These are phyloP conservation scores for Monochamus alternatus DNA, from an alignment of 2,888 invertebrate species.

Conservation along the genomic window DNA sequence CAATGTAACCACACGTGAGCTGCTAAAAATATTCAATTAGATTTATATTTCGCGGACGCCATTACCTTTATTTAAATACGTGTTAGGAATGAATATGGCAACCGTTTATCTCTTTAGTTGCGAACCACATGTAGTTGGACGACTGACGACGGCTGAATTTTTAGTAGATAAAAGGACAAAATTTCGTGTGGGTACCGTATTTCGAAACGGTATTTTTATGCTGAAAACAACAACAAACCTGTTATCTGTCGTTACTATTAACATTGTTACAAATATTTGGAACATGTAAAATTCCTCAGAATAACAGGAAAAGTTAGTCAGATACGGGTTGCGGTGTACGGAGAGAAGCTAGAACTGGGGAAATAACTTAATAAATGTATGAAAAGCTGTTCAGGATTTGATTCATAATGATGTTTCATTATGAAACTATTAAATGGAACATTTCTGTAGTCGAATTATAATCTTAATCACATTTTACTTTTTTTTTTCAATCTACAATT, in stretches of 20 bases:
- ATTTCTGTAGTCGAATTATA: no score
- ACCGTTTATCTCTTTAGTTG: constrained; percentile 27
- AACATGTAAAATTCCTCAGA: no score
- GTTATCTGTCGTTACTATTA: constrained; percentile 35
- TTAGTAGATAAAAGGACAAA: constrained; percentile 40
- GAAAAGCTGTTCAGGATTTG: no score
- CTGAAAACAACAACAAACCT: constrained; percentile 32
- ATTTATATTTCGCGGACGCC: constrained; percentile 12
- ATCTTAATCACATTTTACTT: no score
- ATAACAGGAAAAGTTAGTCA: no score
- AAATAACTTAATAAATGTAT: no score
- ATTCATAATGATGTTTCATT: no score
- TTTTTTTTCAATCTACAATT: no score
- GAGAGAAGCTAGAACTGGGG: no score
- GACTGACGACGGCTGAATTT: constrained; percentile 30
- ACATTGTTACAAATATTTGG: constrained; percentile 6
- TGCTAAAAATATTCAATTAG: constrained; percentile 9
- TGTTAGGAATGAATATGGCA: constrained; percentile 22
- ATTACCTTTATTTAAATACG: constrained; percentile 28
- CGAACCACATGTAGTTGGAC: constrained; percentile 32
- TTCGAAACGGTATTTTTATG: constrained; percentile 33
- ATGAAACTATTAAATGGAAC: no score
- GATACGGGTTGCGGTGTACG: no score
- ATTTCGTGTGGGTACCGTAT: constrained; percentile 37
- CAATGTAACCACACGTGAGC: constrained; percentile 12